phyloP scores from a whole-genome alignment of 2,113 vertebrate genomes.

The Fregetta grallaria region DNA sequence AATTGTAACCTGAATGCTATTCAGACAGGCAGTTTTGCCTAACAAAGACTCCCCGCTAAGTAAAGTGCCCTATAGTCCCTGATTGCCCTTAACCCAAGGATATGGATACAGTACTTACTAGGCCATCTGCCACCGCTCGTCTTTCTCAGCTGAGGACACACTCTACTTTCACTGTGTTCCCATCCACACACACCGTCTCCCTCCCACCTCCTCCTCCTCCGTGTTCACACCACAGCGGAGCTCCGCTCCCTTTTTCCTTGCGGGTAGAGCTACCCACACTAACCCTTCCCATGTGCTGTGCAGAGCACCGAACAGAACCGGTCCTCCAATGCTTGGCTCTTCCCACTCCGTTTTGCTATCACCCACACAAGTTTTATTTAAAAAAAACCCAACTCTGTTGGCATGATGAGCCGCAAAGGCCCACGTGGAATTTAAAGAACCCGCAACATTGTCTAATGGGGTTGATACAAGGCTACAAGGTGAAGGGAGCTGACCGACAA shows the following conservation, averaged over 20 bases:
- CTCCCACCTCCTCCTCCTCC: not conserved
- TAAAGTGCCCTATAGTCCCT: not conserved
- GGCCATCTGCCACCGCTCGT: not conserved
- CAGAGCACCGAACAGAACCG: not conserved
- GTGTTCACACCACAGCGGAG: accelerated
- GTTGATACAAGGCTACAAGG: not conserved
- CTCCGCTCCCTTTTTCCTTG: not conserved
- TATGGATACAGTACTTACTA: not conserved
- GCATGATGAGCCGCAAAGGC: not conserved
- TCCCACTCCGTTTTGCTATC: not conserved
- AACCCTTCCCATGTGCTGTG: not conserved
- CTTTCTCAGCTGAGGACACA: not conserved
- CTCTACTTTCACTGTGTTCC: not conserved
- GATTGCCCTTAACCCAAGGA: not conserved
- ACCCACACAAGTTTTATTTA: not conserved
- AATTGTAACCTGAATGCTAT: not conserved
- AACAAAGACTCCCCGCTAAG: not conserved
- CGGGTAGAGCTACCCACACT: not conserved
- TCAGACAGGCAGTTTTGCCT: not conserved
- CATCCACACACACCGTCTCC: not conserved
- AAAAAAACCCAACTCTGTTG: not conserved
- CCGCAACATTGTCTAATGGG: not conserved
- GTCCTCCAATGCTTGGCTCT: not conserved
- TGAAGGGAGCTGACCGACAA: not conserved
- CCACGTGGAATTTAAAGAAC: not conserved